A percentile compares a stretch with the other conserved stretches of the same genome.
These are phyloP conservation scores for Argyra leucocephala DNA, from an alignment of 2,888 invertebrate species.

Conservation along the genomic window DNA sequence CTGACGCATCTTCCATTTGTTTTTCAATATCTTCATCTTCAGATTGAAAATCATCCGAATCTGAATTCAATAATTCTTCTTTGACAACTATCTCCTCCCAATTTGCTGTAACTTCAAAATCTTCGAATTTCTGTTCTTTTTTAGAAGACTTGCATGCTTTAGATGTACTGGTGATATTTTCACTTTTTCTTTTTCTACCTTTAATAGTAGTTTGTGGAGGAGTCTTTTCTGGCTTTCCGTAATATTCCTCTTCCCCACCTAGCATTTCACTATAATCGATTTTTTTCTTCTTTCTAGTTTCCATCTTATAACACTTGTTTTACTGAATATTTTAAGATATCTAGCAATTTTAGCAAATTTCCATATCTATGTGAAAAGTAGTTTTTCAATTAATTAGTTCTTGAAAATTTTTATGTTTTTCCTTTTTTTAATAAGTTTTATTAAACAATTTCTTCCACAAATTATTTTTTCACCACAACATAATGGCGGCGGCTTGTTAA, in stretches of 20 bases:
- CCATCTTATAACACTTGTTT: constrained; percentile 1
- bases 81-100: background rate
- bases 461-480: background rate
- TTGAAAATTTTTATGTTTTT: too few relatives aligned
- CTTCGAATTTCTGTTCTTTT: background rate
- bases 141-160: background rate
- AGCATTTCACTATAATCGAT: constrained; percentile 4
- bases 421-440: too few relatives aligned
- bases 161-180: background rate
- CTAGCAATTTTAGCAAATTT: too few relatives aligned
- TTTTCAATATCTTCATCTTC: background rate
- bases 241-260: background rate
- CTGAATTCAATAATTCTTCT: background rate
- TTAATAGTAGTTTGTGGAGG: background rate
- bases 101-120: background rate
- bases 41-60: background rate
- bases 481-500: background rate
- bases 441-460: too few relatives aligned
- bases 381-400: too few relatives aligned
- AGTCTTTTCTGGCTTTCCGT: background rate
- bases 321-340: background rate
- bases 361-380: too few relatives aligned
- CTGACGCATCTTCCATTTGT: background rate
- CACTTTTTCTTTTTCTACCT: background rate
- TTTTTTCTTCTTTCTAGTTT: constrained; percentile 1